Base-by-base conservation (phyloP, 2,797 vertebrate genomes). In the Microtus obscurus region DNA sequence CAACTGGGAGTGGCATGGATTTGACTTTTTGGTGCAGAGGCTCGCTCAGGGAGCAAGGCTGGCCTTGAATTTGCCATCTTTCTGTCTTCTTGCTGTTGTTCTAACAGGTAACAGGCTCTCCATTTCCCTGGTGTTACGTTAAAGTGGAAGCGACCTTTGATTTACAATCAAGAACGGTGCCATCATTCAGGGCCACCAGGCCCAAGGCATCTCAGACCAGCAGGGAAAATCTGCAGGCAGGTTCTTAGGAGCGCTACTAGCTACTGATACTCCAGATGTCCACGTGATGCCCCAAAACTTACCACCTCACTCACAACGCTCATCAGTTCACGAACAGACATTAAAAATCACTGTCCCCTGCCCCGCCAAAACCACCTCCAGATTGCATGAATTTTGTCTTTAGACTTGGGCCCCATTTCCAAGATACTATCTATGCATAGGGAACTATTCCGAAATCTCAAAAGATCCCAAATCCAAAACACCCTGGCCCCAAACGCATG, bases 151-250 rank as follows among this genome's bases (percentile, higher is more conserved):
- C 7, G 1, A 9, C 65, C 34, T 56, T 16, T 12, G 1, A 0
- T 2, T 45, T 37, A 7, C 1, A 3, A 6, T 59, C 56, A 51
- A 71, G 59, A 53, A n/a, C 12, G 14, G 6, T 10, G 13, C 40
- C 37, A 12, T 3, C 2, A 1, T 0, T 4, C 12, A 7, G 13
- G 5, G 21, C n/a, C 29, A 27, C 3, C 2, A 61, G 4, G 5
- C 23, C 19, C 43, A 2, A 61, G 4, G 9, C 10, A 8, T 0
- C 2, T 0, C 56, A 34, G 1, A 1, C 0, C 1, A 7, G 21
- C 17, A 23, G 5, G 48, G 45, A 11, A n/a, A 48, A 71, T 4
- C 25, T 2, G 2, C 13, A 4, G 17, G 37, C 43, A 45, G 29
- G 2, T 17, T 56, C 71, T n/a, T 1, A 0, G 25, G 5, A 27